Evolutionary conservation across 2,797 vertebrate species (phyloP), one percentile per base, ranked within the genome.

Genomic region (Parotocinclus haroldoi): DNA sequence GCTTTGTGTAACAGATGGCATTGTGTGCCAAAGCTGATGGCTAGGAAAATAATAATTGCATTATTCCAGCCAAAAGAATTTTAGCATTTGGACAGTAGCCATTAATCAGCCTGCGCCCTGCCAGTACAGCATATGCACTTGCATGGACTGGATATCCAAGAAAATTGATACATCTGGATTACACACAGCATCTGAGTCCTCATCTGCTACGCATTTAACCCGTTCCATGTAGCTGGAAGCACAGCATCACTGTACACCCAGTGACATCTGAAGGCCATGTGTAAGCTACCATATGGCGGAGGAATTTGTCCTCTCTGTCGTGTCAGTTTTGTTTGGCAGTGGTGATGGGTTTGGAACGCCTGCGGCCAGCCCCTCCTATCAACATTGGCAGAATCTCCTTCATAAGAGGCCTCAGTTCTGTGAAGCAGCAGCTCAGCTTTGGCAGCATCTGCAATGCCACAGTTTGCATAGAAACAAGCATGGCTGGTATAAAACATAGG

Each of bases 1-100:
- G 91, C 89, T 89, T 93, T 91, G 91, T 89, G 89, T 90, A 95
- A 93, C 95, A 96, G 95, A 98, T 98, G 95, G 95, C 92, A 91
- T 89, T 92, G 93, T 94, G 91, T 93, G 93, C 94, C 94, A 92
- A 93, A 91, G 91, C 92, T 94, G 93, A 95, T 96, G 95, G 94
- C 92, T 93, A 93, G 92, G 91, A 96, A 96, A 96, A 95, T 96
- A 96, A 95, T 95, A 95, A 95, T 95, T 93, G 93, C 92, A 89
- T 94, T 91, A 93, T 95, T 92, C 89, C 87, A 85, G 92, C 94
- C 94, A 93, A 92, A 91, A 92, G 90, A 92, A 91, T 92, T 92
- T 92, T 92, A 92, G 90, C 76, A 77, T 73, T 72, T 79, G 78
- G 78, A 79, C 69, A 63, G 67, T 67, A 68, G 73, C 83, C 76